Evolutionary conservation across 1,140 invertebrate species (phyloP), one percentile per base, ranked within the genome.

Genomic region (Meloidogyne chitwoodi): DNA sequence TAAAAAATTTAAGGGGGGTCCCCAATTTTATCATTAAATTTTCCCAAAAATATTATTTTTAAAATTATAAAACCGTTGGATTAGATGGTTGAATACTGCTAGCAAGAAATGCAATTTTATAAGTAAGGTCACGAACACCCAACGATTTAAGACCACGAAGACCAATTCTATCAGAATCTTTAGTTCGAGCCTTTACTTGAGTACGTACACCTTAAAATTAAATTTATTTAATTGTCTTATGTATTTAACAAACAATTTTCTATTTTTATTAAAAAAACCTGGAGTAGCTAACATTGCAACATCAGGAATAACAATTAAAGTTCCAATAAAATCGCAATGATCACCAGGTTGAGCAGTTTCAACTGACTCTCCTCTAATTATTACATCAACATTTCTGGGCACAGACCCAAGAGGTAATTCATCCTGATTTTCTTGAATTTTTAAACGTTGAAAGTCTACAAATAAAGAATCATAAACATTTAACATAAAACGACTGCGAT

Each of bases 371-470:
- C 94, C 94, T 84, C 96, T 90, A n/a, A 99, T 88, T 81, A 99
- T 93, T 31, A 99, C 91, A 89, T 99, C 96, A 34, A 99, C 91
- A 80, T 94, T 92, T 63, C 96, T 90, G 0, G 97, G 97, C 83
- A 99, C 98, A 84, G 93, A 94, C 29, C 97, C 97, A 79, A 95
- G 88, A 1, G 97, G 97, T 27, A 99, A 88, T 88, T 99, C 97
- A 16, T 94, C 92, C 88, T 99, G 97, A 0, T 94, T 95, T 89
- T 99, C 97, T 89, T 99, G 97, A 80, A 99, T 94, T 79, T 95
- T 90, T 8, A 98, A 92, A 90, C 98, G 99, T 90, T 99, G 97
- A 88, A 99, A 99, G 89, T 99, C 97, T 2, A 99, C 92, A 90
- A 99, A 99, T 26, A 91, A 88, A 0, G 94, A 97, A 85, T 96